phyloP scores from a whole-genome alignment of 2,888 invertebrate genomes.

The Bellardia pandia region DNA sequence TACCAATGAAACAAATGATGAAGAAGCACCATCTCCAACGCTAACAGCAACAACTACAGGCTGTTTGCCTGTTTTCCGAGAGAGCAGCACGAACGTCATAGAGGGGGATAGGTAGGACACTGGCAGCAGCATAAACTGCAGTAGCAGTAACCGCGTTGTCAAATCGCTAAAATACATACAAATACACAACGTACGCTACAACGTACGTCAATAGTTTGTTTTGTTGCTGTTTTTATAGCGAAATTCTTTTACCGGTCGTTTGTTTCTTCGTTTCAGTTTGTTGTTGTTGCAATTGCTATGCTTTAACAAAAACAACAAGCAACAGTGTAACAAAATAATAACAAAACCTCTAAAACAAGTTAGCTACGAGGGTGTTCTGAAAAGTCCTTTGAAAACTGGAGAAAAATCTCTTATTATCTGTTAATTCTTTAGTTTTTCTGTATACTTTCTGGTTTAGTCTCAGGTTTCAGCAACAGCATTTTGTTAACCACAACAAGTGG shows the following conservation, averaged over 20 bases:
- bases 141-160: slow-evolving; percentile 63
- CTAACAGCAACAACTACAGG: slow-evolving; percentile 30
- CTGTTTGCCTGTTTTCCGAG: slow-evolving; percentile 46
- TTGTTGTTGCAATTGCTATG: background rate
- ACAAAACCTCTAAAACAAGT: slow-evolving; percentile 37
- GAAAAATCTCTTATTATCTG: no score
- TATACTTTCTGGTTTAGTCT: no score
- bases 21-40: slow-evolving; percentile 54
- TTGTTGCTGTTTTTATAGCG: slow-evolving; percentile 36
- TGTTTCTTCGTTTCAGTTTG: slow-evolving; percentile 17
- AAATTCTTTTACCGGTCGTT: slow-evolving; percentile 59
- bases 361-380: slow-evolving; percentile 19
- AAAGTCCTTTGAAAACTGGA: background rate
- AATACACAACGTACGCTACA: background rate
- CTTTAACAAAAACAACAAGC: slow-evolving; percentile 34
- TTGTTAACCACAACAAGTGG: no score
- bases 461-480: no score
- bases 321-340: slow-evolving; percentile 53
- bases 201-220: slow-evolving; percentile 30
- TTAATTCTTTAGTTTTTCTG: no score
- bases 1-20: slow-evolving; percentile 35
- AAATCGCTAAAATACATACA: slow-evolving; percentile 42
- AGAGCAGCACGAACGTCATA: slow-evolving; percentile 58
- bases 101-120: slow-evolving; percentile 15
- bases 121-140: slow-evolving; percentile 63